Base-by-base conservation (phyloP, 2,888 invertebrate genomes). In the Apomyelois bistriatella region DNA sequence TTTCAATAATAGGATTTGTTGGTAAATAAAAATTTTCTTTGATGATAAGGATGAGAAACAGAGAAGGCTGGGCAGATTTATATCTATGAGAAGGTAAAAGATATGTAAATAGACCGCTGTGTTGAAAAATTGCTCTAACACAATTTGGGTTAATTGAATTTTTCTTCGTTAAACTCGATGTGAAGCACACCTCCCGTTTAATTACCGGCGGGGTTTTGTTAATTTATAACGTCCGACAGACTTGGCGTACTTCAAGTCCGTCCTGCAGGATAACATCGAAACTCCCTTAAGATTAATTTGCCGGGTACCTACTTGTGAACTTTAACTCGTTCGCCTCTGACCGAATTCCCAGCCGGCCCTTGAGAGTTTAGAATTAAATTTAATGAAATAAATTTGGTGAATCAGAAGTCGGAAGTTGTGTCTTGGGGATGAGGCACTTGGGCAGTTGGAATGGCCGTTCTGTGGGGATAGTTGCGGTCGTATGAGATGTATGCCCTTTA, bases 201-300 rank as follows among this genome's bases (percentile, higher is more conserved):
- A 88, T 88, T 86, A 87, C 82, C 68, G 72, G 72, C 76, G 78
- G 82, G 84, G 84, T 83, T 85, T 52, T 81, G 86, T 85, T 85
- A 86, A 87, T 89, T 88, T 88, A 85, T 81, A 85, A 81, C 80
- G 79, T 81, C 79, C 75, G 74, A 76, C 77, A 73, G 82, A 82
- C 81, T 83, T 79, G 70, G 77, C 76, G 69, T 71, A 77, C 80
- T 83, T 66, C 74, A 76, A 80, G 81, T 76, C 79, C 73, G 68
- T 70, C 66, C 70, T 79, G 64, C 72, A 74, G 82, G 84, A 84
- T 84, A 86, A 81, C 84, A 84, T 85, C 79, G 82, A 81, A 86
- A 86, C 86, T 89, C 89, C 87, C 88, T 82, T 79, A 89, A 90
- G 89, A 89, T 89, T 90, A 90, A 90, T 90, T 89, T 89, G 81